Evolutionary conservation across 1,140 invertebrate species (phyloP).

Genomic region (Trachelipus rathkii): DNA sequence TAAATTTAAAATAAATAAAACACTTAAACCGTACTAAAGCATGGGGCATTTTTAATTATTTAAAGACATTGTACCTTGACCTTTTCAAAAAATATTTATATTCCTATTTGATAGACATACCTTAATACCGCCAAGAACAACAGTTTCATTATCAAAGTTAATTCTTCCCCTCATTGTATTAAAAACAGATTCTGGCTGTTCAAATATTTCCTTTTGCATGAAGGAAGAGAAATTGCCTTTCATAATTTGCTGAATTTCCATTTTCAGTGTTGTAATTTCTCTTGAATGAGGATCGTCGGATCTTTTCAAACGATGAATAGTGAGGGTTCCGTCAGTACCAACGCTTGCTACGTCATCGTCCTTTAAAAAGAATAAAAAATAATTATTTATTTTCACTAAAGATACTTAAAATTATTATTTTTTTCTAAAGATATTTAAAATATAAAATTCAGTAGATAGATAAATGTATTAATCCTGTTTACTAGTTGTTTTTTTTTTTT

Average conservation of each 20-base stretch:
- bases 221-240: slow-evolving; percentile 98
- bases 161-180: slow-evolving; percentile 99
- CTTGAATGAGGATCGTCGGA: slow-evolving; percentile 78
- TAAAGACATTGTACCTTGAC: no score
- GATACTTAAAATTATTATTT: no score
- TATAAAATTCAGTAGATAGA: no score
- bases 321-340: slow-evolving; percentile 74
- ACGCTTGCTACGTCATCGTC: slow-evolving; percentile 62
- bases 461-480: no score
- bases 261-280: slow-evolving; percentile 94
- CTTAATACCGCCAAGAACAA: slow-evolving; percentile 83
- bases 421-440: no score
- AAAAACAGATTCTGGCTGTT: slow-evolving; percentile 97
- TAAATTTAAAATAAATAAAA: no score
- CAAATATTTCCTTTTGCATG: slow-evolving; percentile 99
- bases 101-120: no score
- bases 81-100: no score
- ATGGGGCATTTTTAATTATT: no score
- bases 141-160: slow-evolving; percentile 71
- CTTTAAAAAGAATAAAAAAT: slow-evolving; percentile 24
- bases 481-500: no score
- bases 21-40: no score
- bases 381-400: no score
- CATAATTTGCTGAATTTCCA: slow-evolving; percentile 99
- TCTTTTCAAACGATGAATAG: slow-evolving; percentile 87